A percentile compares a stretch with the other conserved stretches of the same genome.
Evolutionary conservation across 2,797 vertebrate genomes (phyloP).

Genomic region (Helicolenus hilgendorfi): DNA sequence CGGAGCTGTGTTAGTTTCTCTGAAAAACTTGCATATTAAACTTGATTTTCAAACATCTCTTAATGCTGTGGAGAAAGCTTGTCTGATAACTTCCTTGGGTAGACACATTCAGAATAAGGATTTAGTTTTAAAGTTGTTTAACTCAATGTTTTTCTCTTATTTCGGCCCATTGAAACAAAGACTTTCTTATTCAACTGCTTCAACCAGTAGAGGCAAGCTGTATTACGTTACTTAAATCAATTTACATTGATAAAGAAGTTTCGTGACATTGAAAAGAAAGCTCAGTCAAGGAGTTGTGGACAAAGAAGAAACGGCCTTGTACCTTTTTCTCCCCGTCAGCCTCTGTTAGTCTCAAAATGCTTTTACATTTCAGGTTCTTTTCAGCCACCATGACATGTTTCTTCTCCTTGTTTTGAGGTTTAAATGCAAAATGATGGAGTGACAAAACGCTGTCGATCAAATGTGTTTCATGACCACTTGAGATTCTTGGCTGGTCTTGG

Average conservation of each 20-base stretch:
- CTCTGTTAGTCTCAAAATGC: conserved; percentile 38
- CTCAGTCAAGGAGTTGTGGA: background rate
- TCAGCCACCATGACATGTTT: conserved; percentile 39
- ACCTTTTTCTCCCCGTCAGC: background rate
- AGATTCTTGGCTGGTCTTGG: conserved; percentile 73
- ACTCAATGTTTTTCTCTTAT: background rate
- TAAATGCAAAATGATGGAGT: conserved; percentile 75
- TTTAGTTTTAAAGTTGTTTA: background rate
- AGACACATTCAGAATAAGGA: background rate
- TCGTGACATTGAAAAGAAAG: conserved; percentile 20
- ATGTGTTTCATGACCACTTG: conserved; percentile 80
- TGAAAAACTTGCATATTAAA: conserved; percentile 41
- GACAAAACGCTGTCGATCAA: conserved; percentile 87
- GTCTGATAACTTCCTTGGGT: conserved; percentile 8
- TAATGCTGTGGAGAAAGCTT: conserved; percentile 4
- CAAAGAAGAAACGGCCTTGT: background rate
- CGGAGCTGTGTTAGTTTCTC: conserved; percentile 63
- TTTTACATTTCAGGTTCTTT: conserved; percentile 66
- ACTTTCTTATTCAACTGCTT: background rate
- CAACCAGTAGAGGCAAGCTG: background rate
- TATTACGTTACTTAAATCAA: background rate
- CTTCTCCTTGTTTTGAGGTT: conserved; percentile 58
- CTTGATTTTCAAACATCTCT: conserved; percentile 37
- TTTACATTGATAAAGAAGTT: background rate
- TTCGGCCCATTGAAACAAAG: background rate